phyloP scores from a whole-genome alignment of 2,113 vertebrate species.

The Engystomops pustulosus region DNA sequence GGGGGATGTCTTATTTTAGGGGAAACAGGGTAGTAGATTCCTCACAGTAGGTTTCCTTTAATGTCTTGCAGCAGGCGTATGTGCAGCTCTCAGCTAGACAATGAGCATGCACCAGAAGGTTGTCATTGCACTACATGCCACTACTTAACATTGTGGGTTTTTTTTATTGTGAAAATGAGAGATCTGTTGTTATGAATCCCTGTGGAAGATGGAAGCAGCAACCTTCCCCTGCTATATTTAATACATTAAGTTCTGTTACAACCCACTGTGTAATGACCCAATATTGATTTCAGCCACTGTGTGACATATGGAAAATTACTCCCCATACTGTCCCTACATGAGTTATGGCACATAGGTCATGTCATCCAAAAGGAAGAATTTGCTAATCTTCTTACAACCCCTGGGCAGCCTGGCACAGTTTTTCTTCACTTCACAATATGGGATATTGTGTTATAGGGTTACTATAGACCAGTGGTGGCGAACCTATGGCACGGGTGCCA shows the following conservation, averaged over 20 bases:
- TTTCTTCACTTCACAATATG: neutral
- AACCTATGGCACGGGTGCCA: too few species aligned
- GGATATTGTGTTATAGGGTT: neutral
- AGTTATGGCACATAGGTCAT: neutral
- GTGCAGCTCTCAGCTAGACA: too few species aligned
- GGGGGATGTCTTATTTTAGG: too few species aligned
- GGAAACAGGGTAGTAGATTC: too few species aligned
- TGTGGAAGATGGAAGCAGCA: neutral
- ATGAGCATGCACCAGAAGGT: too few species aligned
- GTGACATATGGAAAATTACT: conserved; percentile 7
- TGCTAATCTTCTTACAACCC: neutral
- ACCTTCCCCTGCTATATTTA: neutral
- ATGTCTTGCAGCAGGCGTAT: too few species aligned
- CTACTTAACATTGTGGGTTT: too few species aligned
- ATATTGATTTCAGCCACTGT: neutral
- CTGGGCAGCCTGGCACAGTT: neutral
- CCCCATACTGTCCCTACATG: neutral
- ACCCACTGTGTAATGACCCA: neutral
- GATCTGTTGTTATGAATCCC: too few species aligned
- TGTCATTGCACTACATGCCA: too few species aligned
- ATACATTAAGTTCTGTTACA: neutral
- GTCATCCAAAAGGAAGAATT: conserved; percentile 1
- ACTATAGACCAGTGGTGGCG: too few species aligned
- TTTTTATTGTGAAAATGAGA: too few species aligned
- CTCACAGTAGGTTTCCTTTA: too few species aligned